Evolutionary conservation across 2,113 vertebrate species (phyloP).

Genomic region (Columba livia): DNA sequence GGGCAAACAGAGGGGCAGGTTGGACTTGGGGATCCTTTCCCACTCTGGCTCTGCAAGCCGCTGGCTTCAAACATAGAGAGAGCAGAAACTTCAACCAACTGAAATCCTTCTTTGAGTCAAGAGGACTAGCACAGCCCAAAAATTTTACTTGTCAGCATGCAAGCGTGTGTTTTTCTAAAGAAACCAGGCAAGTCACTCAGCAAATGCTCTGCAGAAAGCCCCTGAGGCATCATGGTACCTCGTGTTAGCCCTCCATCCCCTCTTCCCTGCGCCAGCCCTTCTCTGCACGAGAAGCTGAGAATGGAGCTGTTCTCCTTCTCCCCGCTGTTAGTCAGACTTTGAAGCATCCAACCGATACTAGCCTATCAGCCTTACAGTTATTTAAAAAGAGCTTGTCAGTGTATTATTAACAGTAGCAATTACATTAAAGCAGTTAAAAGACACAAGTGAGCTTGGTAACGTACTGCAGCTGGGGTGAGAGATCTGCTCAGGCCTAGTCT

Average conservation of each 20-base stretch:
- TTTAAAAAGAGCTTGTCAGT: conserved; percentile 39
- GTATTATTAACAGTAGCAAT: conserved; percentile 55
- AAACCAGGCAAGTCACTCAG: background rate
- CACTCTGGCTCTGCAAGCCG: background rate
- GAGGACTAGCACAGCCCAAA: background rate
- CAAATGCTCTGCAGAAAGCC: background rate
- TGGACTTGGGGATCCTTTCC: background rate
- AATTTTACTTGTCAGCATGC: background rate
- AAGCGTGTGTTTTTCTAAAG: background rate
- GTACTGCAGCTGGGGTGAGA: background rate
- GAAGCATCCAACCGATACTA: background rate
- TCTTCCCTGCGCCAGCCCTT: background rate
- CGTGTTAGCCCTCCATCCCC: background rate
- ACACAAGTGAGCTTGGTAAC: background rate
- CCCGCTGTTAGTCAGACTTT: conserved; percentile 7
- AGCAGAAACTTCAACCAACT: background rate
- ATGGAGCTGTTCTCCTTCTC: background rate
- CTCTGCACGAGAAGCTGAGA: background rate
- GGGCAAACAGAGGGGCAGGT: accelerated
- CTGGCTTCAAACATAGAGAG: accelerated
- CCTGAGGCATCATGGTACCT: accelerated
- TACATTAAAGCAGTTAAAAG: conserved; percentile 27
- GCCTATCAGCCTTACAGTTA: conserved; percentile 21
- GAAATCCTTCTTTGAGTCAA: background rate
- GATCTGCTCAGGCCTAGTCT: background rate